A percentile compares a stretch with the other conserved stretches of the same genome.
These are phyloP conservation scores for Triops cancriformis DNA, from an alignment of 1,140 invertebrate genomes.

Conservation along the genomic window DNA sequence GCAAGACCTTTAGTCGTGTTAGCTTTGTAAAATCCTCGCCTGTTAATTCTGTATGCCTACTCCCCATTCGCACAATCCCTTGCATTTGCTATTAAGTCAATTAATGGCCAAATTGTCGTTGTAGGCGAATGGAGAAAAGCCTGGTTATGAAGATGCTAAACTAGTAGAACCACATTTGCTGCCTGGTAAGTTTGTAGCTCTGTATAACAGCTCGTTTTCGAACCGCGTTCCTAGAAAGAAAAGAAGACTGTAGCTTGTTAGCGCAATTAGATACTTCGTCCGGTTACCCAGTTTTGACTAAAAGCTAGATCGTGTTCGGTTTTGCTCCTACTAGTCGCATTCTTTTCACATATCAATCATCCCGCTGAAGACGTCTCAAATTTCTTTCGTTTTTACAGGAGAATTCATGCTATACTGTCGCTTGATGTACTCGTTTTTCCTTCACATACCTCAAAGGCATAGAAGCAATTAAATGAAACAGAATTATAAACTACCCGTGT, in stretches of 20 bases:
- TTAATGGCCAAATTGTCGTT: background rate
- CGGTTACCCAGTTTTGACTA: background rate
- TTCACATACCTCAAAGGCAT: background rate
- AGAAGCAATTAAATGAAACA: background rate
- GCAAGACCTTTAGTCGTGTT: too few relatives aligned
- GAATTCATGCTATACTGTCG: background rate
- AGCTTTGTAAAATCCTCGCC: too few relatives aligned
- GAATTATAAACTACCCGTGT: background rate
- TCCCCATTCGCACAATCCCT: too few relatives aligned
- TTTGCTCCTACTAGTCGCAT: background rate
- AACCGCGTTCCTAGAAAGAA: background rate
- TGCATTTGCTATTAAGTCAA: background rate
- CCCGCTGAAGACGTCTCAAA: background rate
- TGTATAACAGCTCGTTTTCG: background rate
- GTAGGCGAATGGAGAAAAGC: background rate
- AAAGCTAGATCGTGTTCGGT: background rate
- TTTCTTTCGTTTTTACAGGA: background rate
- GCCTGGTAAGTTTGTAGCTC: background rate
- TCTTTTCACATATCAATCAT: background rate
- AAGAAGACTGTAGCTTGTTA: background rate
- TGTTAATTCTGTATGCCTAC: too few relatives aligned
- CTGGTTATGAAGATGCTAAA: background rate
- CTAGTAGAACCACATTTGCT: background rate
- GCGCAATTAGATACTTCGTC: background rate
- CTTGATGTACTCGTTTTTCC: background rate